Conservation (phyloP, 2,888 invertebrate species). For the Epiblema foenella region DNA sequence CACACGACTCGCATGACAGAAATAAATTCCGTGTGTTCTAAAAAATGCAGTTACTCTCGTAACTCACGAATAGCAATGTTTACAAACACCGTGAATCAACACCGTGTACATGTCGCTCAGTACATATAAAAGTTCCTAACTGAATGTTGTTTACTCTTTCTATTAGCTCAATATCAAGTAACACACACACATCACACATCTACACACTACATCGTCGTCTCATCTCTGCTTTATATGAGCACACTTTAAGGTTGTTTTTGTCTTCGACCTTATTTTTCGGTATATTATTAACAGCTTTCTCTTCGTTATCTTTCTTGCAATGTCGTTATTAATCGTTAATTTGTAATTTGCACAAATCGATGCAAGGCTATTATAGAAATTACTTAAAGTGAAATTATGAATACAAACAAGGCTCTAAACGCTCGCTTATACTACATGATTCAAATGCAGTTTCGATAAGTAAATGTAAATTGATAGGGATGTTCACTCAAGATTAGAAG, state of each 20-base stretch:
- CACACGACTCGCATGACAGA: conserved; percentile 13
- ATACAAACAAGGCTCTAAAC: background rate
- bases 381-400: conserved; percentile 6
- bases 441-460: background rate
- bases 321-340: background rate
- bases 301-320: conserved; percentile 6
- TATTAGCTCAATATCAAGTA: conserved; percentile 32
- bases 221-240: conserved; percentile 10
- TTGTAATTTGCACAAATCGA: conserved; percentile 17
- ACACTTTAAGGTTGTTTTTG: conserved; percentile 1
- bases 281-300: conserved; percentile 7
- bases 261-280: conserved; percentile 3
- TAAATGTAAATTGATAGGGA: no score
- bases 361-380: background rate
- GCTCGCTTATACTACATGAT: background rate
- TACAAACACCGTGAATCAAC: conserved; percentile 37
- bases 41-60: conserved; percentile 28
- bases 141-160: conserved; percentile 35
- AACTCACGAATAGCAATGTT: conserved; percentile 32
- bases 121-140: conserved; percentile 35
- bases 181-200: no score
- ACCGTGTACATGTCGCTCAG: conserved; percentile 28
- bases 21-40: conserved; percentile 22
- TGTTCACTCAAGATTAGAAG: no score
- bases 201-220: conserved; percentile 8